phyloP scores from a whole-genome alignment of 1,140 invertebrate genomes.

The Drosophila athabasca region DNA sequence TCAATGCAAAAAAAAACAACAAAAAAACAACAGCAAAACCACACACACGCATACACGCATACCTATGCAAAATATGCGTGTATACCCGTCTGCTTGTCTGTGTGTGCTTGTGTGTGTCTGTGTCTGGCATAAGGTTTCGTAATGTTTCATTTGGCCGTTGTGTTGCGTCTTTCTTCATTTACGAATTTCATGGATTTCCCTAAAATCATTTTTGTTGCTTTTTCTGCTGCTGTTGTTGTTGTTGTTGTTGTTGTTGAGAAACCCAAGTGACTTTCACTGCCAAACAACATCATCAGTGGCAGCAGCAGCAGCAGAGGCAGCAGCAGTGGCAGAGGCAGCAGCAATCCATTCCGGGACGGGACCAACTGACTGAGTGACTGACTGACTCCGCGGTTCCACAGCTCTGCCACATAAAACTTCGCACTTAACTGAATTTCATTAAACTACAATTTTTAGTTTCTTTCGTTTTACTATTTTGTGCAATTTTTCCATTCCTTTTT shows the following conservation, averaged over 20 bases:
- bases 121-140: slow-evolving; percentile 64
- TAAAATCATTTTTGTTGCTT: slow-evolving; percentile 63
- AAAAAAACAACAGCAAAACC: slow-evolving; percentile 30
- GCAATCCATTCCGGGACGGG: slow-evolving; percentile 20
- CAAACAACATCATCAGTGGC: slow-evolving; percentile 44
- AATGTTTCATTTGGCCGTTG: slow-evolving; percentile 50
- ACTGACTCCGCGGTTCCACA: slow-evolving; percentile 20
- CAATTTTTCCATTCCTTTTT: slow-evolving; percentile 27
- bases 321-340: slow-evolving; percentile 16
- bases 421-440: slow-evolving; percentile 51
- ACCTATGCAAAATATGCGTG: slow-evolving; percentile 32
- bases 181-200: slow-evolving; percentile 80
- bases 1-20: slow-evolving; percentile 69
- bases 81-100: background rate
- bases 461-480: slow-evolving; percentile 23
- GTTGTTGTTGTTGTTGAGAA: slow-evolving; percentile 53
- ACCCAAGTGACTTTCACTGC: slow-evolving; percentile 78
- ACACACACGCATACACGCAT: slow-evolving; percentile 11
- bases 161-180: slow-evolving; percentile 72
- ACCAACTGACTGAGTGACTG: slow-evolving; percentile 51
- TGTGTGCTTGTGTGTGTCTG: slow-evolving; percentile 2
- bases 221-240: slow-evolving; percentile 7
- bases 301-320: background rate
- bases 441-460: slow-evolving; percentile 18
- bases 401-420: slow-evolving; percentile 46